Percentiles rank a stretch among this genome's conserved stretches.
Conservation (phyloP, 2,888 invertebrate species). For the Apamea monoglypha region DNA sequence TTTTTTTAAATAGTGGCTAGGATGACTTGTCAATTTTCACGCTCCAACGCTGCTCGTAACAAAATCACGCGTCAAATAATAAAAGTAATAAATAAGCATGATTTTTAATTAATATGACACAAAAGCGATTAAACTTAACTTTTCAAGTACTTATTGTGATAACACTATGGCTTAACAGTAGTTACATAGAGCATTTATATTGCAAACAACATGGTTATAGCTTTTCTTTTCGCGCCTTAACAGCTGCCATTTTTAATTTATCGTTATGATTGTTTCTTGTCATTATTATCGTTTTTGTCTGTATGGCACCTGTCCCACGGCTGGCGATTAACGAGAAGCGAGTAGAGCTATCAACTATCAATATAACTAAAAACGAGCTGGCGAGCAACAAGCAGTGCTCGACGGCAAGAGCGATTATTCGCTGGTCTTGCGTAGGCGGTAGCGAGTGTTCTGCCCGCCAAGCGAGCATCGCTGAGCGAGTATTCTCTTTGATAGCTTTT, state of each 20-base stretch:
- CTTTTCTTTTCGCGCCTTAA: conserved; percentile 1
- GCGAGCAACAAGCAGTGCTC: not conserved
- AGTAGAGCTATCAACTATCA: too few species aligned
- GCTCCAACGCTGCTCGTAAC: conserved; percentile 33
- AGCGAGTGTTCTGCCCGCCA: not conserved
- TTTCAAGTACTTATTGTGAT: conserved; percentile 58
- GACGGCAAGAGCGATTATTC: not conserved
- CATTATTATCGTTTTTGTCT: not conserved
- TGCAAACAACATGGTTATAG: not conserved
- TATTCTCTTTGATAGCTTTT: not conserved
- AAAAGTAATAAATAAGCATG: conserved; percentile 59
- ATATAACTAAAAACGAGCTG: not conserved
- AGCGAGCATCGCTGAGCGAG: not conserved
- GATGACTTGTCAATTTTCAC: not conserved
- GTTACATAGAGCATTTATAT: conserved; percentile 30
- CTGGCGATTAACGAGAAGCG: not conserved
- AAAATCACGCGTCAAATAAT: conserved; percentile 42
- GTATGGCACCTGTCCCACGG: not conserved
- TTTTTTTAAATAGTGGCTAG: not conserved
- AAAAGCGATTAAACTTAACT: conserved; percentile 66
- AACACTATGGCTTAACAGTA: conserved; percentile 59
- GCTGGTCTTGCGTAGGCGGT: not conserved
- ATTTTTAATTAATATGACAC: conserved; percentile 67
- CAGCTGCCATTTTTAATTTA: not conserved
- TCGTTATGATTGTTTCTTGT: not conserved